Conservation (phyloP, 2,113 vertebrate genomes). For the Larimichthys crocea region DNA sequence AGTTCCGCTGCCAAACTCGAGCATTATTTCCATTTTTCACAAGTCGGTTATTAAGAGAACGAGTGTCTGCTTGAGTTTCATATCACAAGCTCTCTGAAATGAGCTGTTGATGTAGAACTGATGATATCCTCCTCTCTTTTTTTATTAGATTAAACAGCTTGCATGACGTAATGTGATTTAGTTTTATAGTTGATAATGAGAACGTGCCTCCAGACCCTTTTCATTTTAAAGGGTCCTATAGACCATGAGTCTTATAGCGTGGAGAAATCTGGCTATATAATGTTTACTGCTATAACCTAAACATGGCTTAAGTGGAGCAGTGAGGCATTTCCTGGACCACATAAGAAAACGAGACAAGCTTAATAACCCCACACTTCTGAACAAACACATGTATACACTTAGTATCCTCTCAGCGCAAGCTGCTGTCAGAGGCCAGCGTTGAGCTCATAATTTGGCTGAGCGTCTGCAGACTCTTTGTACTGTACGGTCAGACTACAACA, state of each 20-base stretch:
- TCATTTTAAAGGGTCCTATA: conserved; percentile 28
- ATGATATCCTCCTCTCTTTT: not conserved
- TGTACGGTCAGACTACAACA: conserved; percentile 48
- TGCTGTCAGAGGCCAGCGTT: conserved; percentile 67
- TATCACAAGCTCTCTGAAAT: not conserved
- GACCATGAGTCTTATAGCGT: conserved; percentile 30
- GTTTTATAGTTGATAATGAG: conserved; percentile 51
- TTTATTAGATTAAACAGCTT: conserved; percentile 33
- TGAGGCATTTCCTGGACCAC: conserved; percentile 78
- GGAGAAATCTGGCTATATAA: conserved; percentile 67
- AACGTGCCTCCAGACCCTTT: conserved; percentile 13
- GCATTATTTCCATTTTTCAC: conserved; percentile 43
- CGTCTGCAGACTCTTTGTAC: conserved; percentile 72
- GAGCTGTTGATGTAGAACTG: conserved; percentile 16
- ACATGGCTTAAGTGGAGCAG: conserved; percentile 63
- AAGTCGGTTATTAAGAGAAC: not conserved
- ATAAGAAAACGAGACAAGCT: conserved; percentile 72
- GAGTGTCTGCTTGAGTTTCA: not conserved
- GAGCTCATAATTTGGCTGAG: conserved; percentile 83
- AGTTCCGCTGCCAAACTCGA: conserved; percentile 34
- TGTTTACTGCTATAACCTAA: conserved; percentile 73
- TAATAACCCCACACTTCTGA: conserved; percentile 72
- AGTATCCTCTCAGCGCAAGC: conserved; percentile 58
- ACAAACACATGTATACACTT: conserved; percentile 79
- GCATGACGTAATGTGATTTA: conserved; percentile 48